Evolutionary conservation across 2,113 vertebrate genomes (phyloP).

Genomic region (Eulemur rufifrons): DNA sequence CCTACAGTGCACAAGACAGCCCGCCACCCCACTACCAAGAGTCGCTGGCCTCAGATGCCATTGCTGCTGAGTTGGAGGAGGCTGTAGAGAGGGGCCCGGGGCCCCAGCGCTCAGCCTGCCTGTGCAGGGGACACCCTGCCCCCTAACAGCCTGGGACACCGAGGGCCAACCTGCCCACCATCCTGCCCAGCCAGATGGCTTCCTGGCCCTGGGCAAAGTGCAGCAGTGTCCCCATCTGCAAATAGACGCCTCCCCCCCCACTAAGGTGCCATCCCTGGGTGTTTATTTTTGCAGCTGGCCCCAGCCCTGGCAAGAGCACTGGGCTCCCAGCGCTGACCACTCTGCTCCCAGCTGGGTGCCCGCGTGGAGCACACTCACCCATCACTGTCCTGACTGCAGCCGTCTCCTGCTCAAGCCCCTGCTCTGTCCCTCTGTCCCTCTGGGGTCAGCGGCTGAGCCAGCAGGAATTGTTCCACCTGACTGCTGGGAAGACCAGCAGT

Average conservation of each 20-base stretch:
- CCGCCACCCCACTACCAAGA: background rate
- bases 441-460: background rate
- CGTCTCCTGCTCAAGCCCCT: background rate
- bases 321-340: background rate
- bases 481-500: background rate
- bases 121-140: background rate
- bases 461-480: slow-evolving; percentile 34
- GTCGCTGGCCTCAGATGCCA: background rate
- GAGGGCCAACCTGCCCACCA: rapidly evolving
- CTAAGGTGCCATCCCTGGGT: too few species aligned
- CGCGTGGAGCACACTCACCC: background rate
- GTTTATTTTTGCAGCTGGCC: background rate
- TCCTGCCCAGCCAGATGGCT: background rate
- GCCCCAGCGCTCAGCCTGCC: too few species aligned
- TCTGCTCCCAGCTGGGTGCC: slow-evolving; percentile 49
- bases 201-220: background rate
- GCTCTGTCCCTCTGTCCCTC: slow-evolving; percentile 25
- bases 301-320: background rate
- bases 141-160: background rate
- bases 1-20: too few species aligned
- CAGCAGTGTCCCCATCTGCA: background rate
- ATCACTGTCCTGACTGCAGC: slow-evolving; percentile 39
- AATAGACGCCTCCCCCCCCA: too few species aligned
- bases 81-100: too few species aligned
- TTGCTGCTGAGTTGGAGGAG: background rate